Evolutionary conservation across 2,797 vertebrate species (phyloP).

Genomic region (Heterohyrax brucei): DNA sequence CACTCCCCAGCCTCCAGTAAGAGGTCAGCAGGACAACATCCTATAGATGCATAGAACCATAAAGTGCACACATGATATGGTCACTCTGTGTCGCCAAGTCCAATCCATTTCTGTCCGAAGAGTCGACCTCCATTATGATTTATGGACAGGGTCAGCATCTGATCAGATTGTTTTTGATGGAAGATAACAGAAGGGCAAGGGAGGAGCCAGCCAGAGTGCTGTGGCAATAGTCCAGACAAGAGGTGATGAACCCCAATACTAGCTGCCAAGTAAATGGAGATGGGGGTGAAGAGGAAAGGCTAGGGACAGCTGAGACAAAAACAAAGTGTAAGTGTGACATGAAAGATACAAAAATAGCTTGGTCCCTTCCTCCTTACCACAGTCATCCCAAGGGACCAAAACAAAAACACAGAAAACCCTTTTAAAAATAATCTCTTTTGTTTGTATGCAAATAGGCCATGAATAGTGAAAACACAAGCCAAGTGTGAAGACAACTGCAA

Average conservation of each 20-base stretch:
- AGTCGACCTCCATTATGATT: too few relatives aligned
- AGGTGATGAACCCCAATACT: background rate
- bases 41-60: too few relatives aligned
- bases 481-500: slow-evolving; percentile 33
- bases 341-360: slow-evolving; percentile 68
- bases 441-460: slow-evolving; percentile 83
- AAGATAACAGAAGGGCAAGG: background rate
- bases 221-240: background rate
- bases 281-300: background rate
- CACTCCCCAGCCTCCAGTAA: too few relatives aligned
- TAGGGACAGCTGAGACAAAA: background rate
- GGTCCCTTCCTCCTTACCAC: slow-evolving; percentile 68
- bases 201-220: background rate
- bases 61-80: too few relatives aligned
- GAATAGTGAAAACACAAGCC: slow-evolving; percentile 80
- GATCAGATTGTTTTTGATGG: slow-evolving; percentile 20
- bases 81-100: too few relatives aligned
- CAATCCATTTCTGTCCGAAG: too few relatives aligned
- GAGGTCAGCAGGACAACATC: too few relatives aligned
- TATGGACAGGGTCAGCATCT: background rate
- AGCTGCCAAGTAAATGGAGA: background rate
- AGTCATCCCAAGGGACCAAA: slow-evolving; percentile 80
- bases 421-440: slow-evolving; percentile 84
- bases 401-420: slow-evolving; percentile 81
- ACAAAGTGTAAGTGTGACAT: slow-evolving; percentile 5